Conservation (phyloP, 2,888 invertebrate species). For the Ophion costatus region DNA sequence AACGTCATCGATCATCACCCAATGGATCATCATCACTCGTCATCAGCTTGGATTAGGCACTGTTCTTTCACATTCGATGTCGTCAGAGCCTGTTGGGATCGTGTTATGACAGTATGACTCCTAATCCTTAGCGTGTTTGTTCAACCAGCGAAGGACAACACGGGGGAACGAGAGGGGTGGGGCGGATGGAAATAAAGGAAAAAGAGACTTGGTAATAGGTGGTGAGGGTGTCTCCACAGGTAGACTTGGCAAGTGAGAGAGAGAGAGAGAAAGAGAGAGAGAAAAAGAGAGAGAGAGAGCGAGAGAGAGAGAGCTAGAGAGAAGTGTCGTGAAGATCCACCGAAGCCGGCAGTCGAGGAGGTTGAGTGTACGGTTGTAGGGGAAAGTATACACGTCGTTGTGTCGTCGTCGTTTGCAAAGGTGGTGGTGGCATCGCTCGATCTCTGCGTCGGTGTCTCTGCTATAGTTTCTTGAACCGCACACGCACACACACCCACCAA, state of each 20-base stretch:
- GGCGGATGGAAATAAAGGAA: slow-evolving; percentile 20
- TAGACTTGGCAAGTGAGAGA: background rate
- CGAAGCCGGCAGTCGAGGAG: slow-evolving; percentile 69
- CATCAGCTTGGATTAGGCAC: background rate
- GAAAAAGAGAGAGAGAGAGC: slow-evolving; percentile 56
- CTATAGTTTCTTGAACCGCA: slow-evolving; percentile 62
- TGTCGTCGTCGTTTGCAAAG: slow-evolving; percentile 29
- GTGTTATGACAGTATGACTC: slow-evolving; percentile 9
- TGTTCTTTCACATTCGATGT: background rate
- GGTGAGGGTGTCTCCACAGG: slow-evolving; percentile 16
- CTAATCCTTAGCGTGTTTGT: slow-evolving; percentile 11
- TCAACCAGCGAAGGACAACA: slow-evolving; percentile 14
- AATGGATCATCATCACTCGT: background rate
- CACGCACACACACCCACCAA: slow-evolving; percentile 12
- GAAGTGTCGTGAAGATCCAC: slow-evolving; percentile 71
- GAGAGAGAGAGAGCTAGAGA: slow-evolving; percentile 50
- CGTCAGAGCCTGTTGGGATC: background rate
- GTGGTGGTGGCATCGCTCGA: slow-evolving; percentile 35
- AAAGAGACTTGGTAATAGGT: slow-evolving; percentile 42
- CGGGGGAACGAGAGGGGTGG: background rate
- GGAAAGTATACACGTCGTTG: slow-evolving; percentile 68
- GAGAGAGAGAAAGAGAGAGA: slow-evolving; percentile 56
- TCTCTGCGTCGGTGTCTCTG: slow-evolving; percentile 47
- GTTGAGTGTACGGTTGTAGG: slow-evolving; percentile 67
- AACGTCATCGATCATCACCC: background rate